Base-by-base conservation (phyloP, 2,888 invertebrate genomes). In the Papilio elwesi region DNA sequence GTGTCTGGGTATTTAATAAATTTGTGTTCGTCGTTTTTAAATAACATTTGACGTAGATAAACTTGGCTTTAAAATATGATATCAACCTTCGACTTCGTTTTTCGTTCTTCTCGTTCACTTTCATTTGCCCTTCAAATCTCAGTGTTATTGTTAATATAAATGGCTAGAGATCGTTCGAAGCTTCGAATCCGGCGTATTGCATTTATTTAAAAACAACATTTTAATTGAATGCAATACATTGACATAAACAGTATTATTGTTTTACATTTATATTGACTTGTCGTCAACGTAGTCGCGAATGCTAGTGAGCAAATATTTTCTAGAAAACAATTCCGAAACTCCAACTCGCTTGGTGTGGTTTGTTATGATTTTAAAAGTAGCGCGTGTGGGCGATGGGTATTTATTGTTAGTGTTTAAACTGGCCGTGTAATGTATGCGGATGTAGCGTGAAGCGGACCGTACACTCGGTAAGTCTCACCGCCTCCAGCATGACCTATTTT, bases 401-500 rank as follows among this genome's bases (percentile, higher is more conserved):
- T 81, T 81, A 76, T 77, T 79, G 76, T 80, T 80, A 77, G 78
- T 78, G 79, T 78, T 78, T 66, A 74, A 74, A 74, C 75, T 73
- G 76, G 76, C 77, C 76, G 79, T 78, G 77, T 78, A 78, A 83
- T 80, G 76, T 80, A 80, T 76, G 77, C 81, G 80, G 80, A 83
- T 82, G 80, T 80, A 67, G 72, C 66, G 78, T 77, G 78, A 75
- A 75, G 76, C 71, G 75, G 74, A 74, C 76, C 75, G 78, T 77
- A 77, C 48, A 47, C 63, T 82, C 79, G 80, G 77, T 80, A 79
- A 77, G 62, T 79, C 79, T 77, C 74, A 78, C 82, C 81, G 78
- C 78, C 81, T 82, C 84, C 82, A 79, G 80, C 79, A 77, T 85
- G 87, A 85, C 86, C 87, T 85, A 86, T 86, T 86, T 88, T 77